Percentiles rank a stretch among this genome's conserved stretches.
phyloP scores from a whole-genome alignment of 2,888 invertebrate genomes.

The Petrolisthes cinctipes region DNA sequence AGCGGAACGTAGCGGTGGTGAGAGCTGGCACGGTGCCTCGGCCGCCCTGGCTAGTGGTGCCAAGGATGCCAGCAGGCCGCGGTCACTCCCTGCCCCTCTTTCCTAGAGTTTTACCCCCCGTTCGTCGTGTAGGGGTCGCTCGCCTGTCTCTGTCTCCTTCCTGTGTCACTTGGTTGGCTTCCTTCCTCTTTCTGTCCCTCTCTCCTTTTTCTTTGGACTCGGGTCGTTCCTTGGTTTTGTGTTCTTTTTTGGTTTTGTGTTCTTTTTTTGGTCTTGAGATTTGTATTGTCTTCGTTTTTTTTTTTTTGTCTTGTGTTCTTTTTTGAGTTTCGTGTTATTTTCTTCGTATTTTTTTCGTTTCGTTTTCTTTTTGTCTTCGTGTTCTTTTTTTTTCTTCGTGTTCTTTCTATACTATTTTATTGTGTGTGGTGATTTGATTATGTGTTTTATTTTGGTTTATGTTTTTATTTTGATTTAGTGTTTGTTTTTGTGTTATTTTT shows the following conservation, averaged over 20 bases:
- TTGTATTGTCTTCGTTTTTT: not conserved
- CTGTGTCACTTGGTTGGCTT: not conserved
- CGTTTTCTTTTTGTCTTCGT: not conserved
- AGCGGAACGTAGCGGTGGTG: conserved; percentile 29
- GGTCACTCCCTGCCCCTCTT: not conserved
- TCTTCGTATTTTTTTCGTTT: not conserved
- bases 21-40: conserved; percentile 28
- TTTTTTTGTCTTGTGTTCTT: not conserved
- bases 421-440: too few relatives aligned
- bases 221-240: not conserved
- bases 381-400: not conserved
- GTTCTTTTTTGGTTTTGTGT: not conserved
- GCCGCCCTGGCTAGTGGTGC: not conserved
- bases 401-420: too few relatives aligned
- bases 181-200: not conserved
- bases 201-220: not conserved
- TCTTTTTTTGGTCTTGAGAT: not conserved
- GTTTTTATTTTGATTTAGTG: too few relatives aligned
- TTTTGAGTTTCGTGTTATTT: not conserved
- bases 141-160: not conserved
- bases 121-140: not conserved
- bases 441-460: too few relatives aligned
- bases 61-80: conserved; percentile 12
- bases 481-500: too few relatives aligned
- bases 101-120: not conserved